Percentiles rank a stretch among this genome's conserved stretches.
Conservation (phyloP, 2,797 vertebrate genomes). For the Tragelaphus oryx region DNA sequence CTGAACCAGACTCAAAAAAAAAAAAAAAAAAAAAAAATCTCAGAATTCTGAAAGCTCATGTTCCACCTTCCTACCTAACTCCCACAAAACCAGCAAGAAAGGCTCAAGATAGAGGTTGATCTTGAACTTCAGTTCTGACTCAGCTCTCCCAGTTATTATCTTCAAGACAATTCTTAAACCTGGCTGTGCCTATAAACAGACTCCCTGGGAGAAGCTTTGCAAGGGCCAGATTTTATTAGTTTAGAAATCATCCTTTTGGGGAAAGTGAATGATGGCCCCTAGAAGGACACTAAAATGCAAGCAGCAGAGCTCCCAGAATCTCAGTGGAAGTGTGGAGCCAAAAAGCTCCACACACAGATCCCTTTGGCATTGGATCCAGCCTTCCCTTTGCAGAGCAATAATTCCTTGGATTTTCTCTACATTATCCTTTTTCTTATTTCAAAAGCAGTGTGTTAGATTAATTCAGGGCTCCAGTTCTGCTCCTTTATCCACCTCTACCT, state of each 20-base stretch:
- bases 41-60: background rate
- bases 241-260: constrained; percentile 37
- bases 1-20: background rate
- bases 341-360: background rate
- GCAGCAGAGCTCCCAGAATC: background rate
- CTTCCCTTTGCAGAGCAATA: background rate
- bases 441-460: background rate
- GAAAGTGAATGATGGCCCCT: background rate
- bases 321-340: background rate
- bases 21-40: background rate
- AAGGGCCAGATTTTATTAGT: background rate
- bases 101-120: background rate
- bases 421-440: background rate
- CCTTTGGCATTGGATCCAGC: background rate
- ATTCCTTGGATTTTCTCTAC: background rate
- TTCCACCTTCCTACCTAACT: background rate
- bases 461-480: background rate
- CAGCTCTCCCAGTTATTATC: background rate
- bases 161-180: background rate
- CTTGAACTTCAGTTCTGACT: background rate
- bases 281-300: background rate
- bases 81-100: background rate
- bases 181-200: background rate
- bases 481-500: background rate
- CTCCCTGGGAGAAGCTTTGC: background rate